Conservation (phyloP, 2,888 invertebrate species). For the Mechanitis mazaeus region DNA sequence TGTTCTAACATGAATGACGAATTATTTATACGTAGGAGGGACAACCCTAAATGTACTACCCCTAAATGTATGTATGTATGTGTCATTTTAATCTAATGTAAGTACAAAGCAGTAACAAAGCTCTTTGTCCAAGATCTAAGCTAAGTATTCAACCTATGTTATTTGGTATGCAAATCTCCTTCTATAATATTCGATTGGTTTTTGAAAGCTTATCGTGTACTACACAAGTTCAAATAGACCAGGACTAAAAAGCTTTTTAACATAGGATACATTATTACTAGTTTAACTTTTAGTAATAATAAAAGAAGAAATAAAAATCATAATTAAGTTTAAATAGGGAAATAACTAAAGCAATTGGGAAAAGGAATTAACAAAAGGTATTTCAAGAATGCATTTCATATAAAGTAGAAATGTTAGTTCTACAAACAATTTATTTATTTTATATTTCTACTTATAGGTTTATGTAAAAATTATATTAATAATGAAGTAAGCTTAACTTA, state of each 20-base stretch:
- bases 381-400: too few relatives aligned
- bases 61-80: background rate
- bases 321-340: background rate
- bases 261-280: conserved; percentile 9
- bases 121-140: conserved; percentile 17
- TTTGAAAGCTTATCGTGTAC: conserved; percentile 14
- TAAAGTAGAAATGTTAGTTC: too few relatives aligned
- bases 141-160: conserved; percentile 20
- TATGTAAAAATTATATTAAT: too few relatives aligned
- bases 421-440: too few relatives aligned
- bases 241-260: conserved; percentile 12
- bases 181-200: conserved; percentile 27
- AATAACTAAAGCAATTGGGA: too few relatives aligned
- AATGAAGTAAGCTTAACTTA: too few relatives aligned
- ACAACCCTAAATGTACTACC: background rate
- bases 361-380: too few relatives aligned
- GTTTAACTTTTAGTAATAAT: conserved; percentile 2
- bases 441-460: too few relatives aligned
- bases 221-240: conserved; percentile 13
- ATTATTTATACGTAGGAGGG: too few relatives aligned
- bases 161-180: conserved; percentile 27
- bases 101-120: conserved; percentile 16
- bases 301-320: too few relatives aligned
- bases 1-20: too few relatives aligned
- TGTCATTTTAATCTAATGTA: conserved; percentile 2